Percentiles rank a stretch among this genome's conserved stretches.
Evolutionary conservation across 2,797 vertebrate species (phyloP).

Genomic region (Selene dorsalis): DNA sequence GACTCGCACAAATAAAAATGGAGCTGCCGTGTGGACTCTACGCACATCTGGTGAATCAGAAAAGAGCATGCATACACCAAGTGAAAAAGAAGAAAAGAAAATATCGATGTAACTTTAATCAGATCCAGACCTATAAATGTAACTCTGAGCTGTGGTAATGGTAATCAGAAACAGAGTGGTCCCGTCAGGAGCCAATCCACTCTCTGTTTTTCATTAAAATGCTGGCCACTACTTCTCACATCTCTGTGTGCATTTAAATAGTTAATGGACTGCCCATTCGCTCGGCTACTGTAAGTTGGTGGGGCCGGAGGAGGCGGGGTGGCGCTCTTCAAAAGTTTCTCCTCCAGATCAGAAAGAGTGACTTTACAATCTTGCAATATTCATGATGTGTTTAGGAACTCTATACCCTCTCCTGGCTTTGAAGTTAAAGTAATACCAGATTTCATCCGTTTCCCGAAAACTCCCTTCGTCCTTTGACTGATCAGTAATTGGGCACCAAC

Average conservation of each 20-base stretch:
- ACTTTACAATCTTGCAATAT: conserved; percentile 83
- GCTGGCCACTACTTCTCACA: conserved; percentile 78
- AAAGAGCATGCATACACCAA: conserved; percentile 31
- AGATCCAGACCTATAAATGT: conserved; percentile 71
- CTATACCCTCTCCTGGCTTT: conserved; percentile 77
- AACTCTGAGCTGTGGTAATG: conserved; percentile 68
- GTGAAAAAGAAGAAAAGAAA: conserved; percentile 59
- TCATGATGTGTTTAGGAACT: conserved; percentile 84
- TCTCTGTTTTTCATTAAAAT: conserved; percentile 84
- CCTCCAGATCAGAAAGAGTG: conserved; percentile 79
- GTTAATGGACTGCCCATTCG: conserved; percentile 82
- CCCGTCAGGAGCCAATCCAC: conserved; percentile 72
- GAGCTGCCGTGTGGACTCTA: conserved; percentile 33
- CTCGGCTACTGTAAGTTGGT: conserved; percentile 75
- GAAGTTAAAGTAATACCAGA: conserved; percentile 76
- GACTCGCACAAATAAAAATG: conserved; percentile 62
- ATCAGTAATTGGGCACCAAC: conserved; percentile 69
- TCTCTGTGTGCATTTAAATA: conserved; percentile 85
- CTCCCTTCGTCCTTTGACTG: conserved; percentile 53
- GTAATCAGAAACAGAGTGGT: conserved; percentile 80
- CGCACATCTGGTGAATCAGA: conserved; percentile 42
- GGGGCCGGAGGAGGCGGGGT: conserved; percentile 42
- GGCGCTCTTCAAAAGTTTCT: conserved; percentile 80
- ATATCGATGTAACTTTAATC: conserved; percentile 73
- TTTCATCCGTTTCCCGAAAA: conserved; percentile 65